Evolutionary conservation across 2,797 vertebrate species (phyloP), one percentile per base, ranked within the genome.

Genomic region (Acipenser ruthenus): DNA sequence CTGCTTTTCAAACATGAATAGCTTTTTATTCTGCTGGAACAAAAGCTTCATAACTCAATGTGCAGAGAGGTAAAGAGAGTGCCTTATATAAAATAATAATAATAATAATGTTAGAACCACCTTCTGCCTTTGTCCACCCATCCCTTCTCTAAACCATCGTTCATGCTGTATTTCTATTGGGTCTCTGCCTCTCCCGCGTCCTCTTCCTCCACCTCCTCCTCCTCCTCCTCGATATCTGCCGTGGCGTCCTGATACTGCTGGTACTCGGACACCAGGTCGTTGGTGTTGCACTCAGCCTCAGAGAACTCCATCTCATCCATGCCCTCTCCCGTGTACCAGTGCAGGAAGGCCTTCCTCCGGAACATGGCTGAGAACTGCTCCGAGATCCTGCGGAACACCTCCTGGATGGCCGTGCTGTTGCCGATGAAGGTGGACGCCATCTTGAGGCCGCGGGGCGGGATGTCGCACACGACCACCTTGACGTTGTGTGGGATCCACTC

Each of bases 401-500:
- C 93, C 68, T 98, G 96, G 73, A 99, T 96, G 70, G 97, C 96
- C 0, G 97, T 99, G 87, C 92, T 99, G 68, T 98, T 99, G 74
- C 96, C 96, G 0, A 99, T 94, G 67, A 99, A 98, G 10, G 96
- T 99, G 68, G 95, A 91, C 0, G 97, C 76, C 93, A 98, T 93
- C 80, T 82, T 93, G 65, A 98, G 84, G 53, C 97, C 94, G 8
- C 82, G 79, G 0, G 96, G 97, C 0, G 97, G 96, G 79, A 99
- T 93, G 82, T 99, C 93, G 0, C 97, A 99, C 53, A 99, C 96
- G 0, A 94, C 94, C 12, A 98, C 95, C 72, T 99, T 99, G 68
- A 98, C 93, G 0, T 99, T 99, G 73, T 97, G 94, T 4, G 97
- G 96, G 75, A 99, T 99, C 96, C 97, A 99, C 12, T 99, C 95